These are phyloP conservation scores for Drosophila novamexicana DNA, from an alignment of 1,140 invertebrate species.

Conservation along the genomic window DNA sequence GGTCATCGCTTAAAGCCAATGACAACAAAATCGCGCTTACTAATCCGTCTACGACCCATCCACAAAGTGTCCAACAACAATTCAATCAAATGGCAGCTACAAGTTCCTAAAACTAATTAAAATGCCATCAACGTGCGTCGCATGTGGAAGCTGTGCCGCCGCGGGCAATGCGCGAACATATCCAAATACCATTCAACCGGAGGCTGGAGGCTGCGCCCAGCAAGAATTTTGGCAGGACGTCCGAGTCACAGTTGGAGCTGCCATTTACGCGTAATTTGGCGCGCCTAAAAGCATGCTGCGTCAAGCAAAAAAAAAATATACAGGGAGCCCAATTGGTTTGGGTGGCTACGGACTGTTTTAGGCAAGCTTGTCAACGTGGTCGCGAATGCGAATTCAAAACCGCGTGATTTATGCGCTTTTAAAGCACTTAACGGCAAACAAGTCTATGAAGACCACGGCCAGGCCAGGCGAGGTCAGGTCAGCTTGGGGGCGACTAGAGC, in stretches of 20 bases:
- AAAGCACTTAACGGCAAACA: slow-evolving; percentile 76
- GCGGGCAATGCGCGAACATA: slow-evolving; percentile 44
- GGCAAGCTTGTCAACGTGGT: slow-evolving; percentile 75
- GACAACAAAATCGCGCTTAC: slow-evolving; percentile 11
- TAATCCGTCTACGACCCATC: slow-evolving; percentile 2
- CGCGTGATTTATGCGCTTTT: slow-evolving; percentile 82
- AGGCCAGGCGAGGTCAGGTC: slow-evolving; percentile 21
- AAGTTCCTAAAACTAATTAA: slow-evolving; percentile 82
- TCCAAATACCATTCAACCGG: slow-evolving; percentile 1
- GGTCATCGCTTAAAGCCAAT: slow-evolving; percentile 1
- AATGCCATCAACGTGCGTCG: slow-evolving; percentile 71
- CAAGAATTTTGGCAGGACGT: slow-evolving; percentile 23
- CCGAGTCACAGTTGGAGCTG: slow-evolving; percentile 57
- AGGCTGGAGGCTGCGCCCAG: neutral
- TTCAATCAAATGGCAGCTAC: slow-evolving; percentile 78
- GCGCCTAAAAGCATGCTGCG: slow-evolving; percentile 60
- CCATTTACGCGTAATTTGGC: slow-evolving; percentile 79
- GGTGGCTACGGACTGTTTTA: slow-evolving; percentile 28
- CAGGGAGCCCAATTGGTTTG: neutral
- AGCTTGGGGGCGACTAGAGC: slow-evolving; percentile 15
- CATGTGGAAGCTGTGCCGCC: slow-evolving; percentile 45
- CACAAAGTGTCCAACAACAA: slow-evolving; percentile 47
- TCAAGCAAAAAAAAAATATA: slow-evolving; percentile 20
- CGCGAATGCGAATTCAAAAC: slow-evolving; percentile 54
- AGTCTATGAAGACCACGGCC: slow-evolving; percentile 73